Evolutionary conservation across 92 coral and sea anemone species (phyloP).

Genomic region (Porites rus): DNA sequence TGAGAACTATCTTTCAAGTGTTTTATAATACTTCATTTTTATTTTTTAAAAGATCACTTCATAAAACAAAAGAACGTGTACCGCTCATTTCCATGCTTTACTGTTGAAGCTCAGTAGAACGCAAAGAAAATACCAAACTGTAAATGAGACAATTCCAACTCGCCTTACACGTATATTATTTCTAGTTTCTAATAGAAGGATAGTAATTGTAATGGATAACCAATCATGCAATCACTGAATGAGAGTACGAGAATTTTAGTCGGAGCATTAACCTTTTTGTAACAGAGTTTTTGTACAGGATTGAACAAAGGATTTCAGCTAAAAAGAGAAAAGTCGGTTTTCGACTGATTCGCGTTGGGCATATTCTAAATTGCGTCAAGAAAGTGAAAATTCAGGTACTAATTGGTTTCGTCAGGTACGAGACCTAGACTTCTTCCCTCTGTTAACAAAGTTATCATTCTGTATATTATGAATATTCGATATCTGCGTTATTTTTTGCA

Average conservation of each 20-base stretch:
- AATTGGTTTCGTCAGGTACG: too few relatives aligned
- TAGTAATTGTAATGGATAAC: too few relatives aligned
- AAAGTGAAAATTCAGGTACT: too few relatives aligned
- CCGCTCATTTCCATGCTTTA: not conserved
- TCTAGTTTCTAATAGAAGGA: not conserved
- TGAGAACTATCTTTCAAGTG: not conserved
- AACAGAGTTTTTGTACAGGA: not conserved
- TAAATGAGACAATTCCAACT: too few relatives aligned
- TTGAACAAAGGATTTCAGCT: not conserved
- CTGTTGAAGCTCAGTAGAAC: not conserved
- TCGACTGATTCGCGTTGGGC: too few relatives aligned
- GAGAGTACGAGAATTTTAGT: too few relatives aligned
- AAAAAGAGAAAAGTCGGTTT: not conserved
- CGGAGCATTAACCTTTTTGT: not conserved
- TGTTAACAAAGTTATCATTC: too few relatives aligned
- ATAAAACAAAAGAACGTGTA: not conserved
- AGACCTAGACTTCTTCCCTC: too few relatives aligned
- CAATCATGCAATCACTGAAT: not conserved
- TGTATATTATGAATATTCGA: too few relatives aligned
- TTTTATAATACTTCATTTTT: not conserved
- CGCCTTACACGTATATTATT: not conserved
- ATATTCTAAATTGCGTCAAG: too few relatives aligned
- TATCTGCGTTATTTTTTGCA: too few relatives aligned
- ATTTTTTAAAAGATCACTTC: not conserved
- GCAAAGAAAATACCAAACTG: not conserved